Base-by-base conservation (phyloP, 2,797 vertebrate species). In the Serranus cabrilla region DNA sequence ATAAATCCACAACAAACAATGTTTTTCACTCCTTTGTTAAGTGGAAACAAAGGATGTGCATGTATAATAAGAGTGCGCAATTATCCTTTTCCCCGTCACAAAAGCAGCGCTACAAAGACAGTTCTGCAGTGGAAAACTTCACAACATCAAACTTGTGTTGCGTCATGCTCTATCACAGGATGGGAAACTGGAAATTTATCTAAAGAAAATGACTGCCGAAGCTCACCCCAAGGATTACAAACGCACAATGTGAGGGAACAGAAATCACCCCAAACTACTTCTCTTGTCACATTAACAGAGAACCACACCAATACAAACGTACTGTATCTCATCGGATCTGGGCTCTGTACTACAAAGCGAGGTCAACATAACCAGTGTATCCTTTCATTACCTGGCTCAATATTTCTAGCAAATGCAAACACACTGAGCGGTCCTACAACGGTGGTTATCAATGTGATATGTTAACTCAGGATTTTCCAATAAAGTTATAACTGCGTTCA, bases 41-140 rank as follows among this genome's bases (percentile, higher is more conserved):
- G 57, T 55, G 63, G 58, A 91, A 79, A 90, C 86, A 91, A 88
- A 89, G 77, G 71, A 71, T 66, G 57, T 76, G 84, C 76, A 71
- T 89, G 76, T 86, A 78, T 81, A 85, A 85, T 84, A 77, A 71
- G 72, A 81, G 57, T 2, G 6, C 25, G 64, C 72, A 71, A 82
- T 84, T 86, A 83, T 83, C 68, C 49, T 56, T 52, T 34, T 72
- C 63, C 18, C 64, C 6, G 8, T 55, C 71, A 25, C 69, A 62
- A 69, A 78, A 68, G 76, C 78, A 11, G 55, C 2, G 55, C 76
- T 39, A 46, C 63, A 59, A 45, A 81, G 74, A 76, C 46, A 60
- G 27, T n/a, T 56, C 40, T 21, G 76, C 64, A 54, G 11, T 42
- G 21, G 20, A 72, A 68, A 60, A 55, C 60, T 71, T 62, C 50